Conservation (phyloP, 2,888 invertebrate species). For the Augochlorella aurata region DNA sequence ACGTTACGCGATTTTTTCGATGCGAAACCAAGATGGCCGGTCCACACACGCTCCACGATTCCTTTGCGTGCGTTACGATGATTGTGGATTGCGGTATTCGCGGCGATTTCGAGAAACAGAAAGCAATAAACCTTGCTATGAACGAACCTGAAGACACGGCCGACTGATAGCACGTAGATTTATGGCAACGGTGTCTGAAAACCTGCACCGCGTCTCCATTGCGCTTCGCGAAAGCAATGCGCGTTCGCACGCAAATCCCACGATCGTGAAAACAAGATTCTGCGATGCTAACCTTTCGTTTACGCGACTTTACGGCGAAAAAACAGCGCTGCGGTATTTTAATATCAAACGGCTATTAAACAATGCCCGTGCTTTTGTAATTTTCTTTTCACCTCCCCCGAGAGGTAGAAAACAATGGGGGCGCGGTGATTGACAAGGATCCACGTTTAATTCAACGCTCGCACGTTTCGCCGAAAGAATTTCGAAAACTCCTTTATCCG, state of each 20-base stretch:
- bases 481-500: slow-evolving; percentile 20
- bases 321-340: too few relatives aligned
- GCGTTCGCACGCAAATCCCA: too few relatives aligned
- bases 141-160: slow-evolving; percentile 56
- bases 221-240: neutral
- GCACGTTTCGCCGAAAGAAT: slow-evolving; percentile 34
- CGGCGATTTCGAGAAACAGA: slow-evolving; percentile 50
- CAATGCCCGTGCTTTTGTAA: neutral
- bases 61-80: neutral
- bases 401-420: slow-evolving; percentile 13
- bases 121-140: slow-evolving; percentile 67
- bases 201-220: slow-evolving; percentile 20
- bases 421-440: slow-evolving; percentile 5
- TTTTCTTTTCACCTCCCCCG: neutral
- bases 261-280: too few relatives aligned
- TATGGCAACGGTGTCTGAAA: slow-evolving; percentile 34
- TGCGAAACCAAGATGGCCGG: neutral
- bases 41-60: neutral
- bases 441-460: slow-evolving; percentile 22
- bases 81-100: neutral
- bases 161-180: slow-evolving; percentile 67
- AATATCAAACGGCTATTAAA: too few relatives aligned
- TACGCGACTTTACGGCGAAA: too few relatives aligned
- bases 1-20: neutral
- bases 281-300: too few relatives aligned